Evolutionary conservation across 2,888 invertebrate species (phyloP).

Genomic region (Euplagia quadripunctaria): DNA sequence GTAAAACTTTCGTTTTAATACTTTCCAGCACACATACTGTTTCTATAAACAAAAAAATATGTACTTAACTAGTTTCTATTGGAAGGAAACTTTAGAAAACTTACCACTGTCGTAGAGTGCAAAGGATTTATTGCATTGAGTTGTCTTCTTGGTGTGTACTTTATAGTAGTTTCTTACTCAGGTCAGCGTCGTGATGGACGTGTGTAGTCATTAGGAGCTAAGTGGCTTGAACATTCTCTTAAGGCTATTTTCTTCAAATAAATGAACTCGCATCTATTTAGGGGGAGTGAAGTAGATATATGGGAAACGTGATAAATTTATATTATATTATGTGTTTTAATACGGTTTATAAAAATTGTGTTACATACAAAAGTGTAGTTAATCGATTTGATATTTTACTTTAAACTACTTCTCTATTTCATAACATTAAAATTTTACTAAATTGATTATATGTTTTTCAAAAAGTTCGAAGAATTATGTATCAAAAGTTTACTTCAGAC

Average conservation of each 20-base stretch:
- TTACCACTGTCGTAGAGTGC: background rate
- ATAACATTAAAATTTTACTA: background rate
- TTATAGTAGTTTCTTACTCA: conserved; percentile 2
- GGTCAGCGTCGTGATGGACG: conserved; percentile 3
- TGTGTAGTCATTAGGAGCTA: conserved; percentile 8
- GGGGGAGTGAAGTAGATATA: background rate
- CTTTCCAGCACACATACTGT: background rate
- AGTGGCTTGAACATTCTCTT: conserved; percentile 2
- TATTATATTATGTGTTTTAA: background rate
- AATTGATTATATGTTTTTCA: too few relatives aligned
- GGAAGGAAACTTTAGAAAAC: conserved; percentile 1
- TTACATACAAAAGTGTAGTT: background rate
- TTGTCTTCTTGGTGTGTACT: background rate
- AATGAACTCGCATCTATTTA: background rate
- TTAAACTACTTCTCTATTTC: background rate
- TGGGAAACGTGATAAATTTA: background rate
- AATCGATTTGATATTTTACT: background rate
- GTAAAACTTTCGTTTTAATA: background rate
- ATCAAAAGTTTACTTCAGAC: too few relatives aligned
- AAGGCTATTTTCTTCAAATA: background rate
- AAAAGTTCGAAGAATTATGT: too few relatives aligned
- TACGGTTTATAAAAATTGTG: background rate
- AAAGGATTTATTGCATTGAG: conserved; percentile 10
- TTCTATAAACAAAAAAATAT: background rate
- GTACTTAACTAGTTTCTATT: background rate